Base-by-base conservation (phyloP, 2,888 invertebrate species). In the Himalopsyche anomala region DNA sequence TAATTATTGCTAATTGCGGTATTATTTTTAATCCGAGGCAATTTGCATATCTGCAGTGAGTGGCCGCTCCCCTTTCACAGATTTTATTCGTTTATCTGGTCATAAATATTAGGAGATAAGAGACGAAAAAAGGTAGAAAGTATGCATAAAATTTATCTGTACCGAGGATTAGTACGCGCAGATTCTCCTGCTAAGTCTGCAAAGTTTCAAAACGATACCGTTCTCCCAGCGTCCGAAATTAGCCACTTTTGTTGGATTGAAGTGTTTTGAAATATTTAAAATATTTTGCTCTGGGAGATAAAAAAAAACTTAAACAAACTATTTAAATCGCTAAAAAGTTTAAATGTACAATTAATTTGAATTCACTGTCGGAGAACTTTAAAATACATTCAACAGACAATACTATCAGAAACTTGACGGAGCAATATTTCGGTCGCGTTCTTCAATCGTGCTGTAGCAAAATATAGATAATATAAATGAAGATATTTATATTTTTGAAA, bases 1-100 rank as follows among this genome's bases (percentile, higher is more conserved):
- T 88, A 88, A 88, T 87, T 87, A 88, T 87, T 84, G 87, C 88
- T 88, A 88, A 88, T 88, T 88, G 88, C 85, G 87, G 86, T 88
- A 87, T 88, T 86, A 87, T 87, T 87, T 88, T 88, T 87, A 88
- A 87, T 87, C 88, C 87, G 40, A 28, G 9, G 83, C 81, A 79
- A 87, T 88, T 88, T 87, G 88, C 88, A 88, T 88, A 88, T 88
- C 88, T 84, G 86, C 87, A 69, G 85, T 84, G 84, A 80, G 85
- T 81, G 84, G 81, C 84, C 82, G 38, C 83, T 82, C n/a, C 40
- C 74, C 54, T 55, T 51, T 17, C 82, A 80, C 84, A 84, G 86
- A 87, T 86, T 87, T 85, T 45, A 82, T 85, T 80, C 88, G 88
- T 87, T 88, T 88, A 88, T 88, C 88, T 87, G 88, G 85, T 88